A percentile compares a stretch with the other conserved stretches of the same genome.
Conservation (phyloP, 2,797 vertebrate genomes). For the Hippopotamyrus pictus region DNA sequence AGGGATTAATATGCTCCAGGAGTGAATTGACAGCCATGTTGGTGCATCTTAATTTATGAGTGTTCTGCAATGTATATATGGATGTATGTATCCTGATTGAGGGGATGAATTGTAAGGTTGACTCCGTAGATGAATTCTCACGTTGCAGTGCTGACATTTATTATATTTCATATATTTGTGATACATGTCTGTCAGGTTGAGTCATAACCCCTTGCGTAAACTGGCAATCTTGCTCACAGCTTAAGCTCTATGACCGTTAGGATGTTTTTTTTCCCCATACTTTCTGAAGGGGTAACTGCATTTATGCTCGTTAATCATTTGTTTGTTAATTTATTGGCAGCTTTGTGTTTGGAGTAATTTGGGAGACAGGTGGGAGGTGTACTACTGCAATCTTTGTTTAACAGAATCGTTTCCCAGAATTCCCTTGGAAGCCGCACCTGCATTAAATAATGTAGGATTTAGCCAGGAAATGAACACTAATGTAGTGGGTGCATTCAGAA, state of each 20-base stretch:
- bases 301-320: neutral
- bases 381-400: neutral
- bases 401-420: neutral
- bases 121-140: constrained; percentile 26
- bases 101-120: neutral
- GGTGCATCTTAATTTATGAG: neutral
- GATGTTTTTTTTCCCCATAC: neutral
- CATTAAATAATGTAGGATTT: constrained; percentile 25
- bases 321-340: neutral
- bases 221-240: neutral
- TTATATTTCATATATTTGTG: neutral
- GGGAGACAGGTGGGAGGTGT: neutral
- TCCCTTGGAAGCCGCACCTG: constrained; percentile 24
- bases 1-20: neutral
- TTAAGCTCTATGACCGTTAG: neutral
- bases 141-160: constrained; percentile 22
- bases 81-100: neutral
- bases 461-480: constrained; percentile 39
- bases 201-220: neutral
- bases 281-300: neutral
- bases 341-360: neutral
- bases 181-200: neutral
- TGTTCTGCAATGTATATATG: neutral
- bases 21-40: neutral
- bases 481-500: constrained; percentile 25